A percentile compares a stretch with the other conserved stretches of the same genome.
Conservation (phyloP, 2,888 invertebrate genomes). For the Pollenia angustigena region DNA sequence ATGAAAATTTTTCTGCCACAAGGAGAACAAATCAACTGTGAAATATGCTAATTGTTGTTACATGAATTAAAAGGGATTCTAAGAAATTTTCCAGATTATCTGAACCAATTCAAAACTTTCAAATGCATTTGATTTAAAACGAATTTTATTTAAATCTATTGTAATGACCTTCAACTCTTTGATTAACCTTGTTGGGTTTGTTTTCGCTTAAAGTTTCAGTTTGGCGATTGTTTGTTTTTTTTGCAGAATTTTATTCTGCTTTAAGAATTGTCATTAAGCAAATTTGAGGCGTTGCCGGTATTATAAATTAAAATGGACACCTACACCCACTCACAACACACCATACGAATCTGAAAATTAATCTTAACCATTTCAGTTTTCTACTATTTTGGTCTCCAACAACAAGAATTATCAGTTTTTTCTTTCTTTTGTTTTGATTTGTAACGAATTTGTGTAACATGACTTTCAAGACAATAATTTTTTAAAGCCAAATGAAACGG, state of each 20-base stretch:
- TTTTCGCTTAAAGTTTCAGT: neutral
- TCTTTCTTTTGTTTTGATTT: conserved; percentile 48
- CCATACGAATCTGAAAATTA: conserved; percentile 35
- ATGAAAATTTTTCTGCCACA: conserved; percentile 6
- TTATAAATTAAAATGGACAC: conserved; percentile 58
- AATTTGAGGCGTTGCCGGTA: conserved; percentile 63
- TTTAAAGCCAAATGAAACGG: conserved; percentile 24
- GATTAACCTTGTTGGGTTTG: conserved; percentile 58
- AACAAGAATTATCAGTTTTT: conserved; percentile 3
- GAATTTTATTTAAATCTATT: neutral
- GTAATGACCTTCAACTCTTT: conserved; percentile 67
- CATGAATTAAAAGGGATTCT: neutral
- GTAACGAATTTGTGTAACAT: conserved; percentile 69
- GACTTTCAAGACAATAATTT: conserved; percentile 60
- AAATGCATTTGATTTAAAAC: conserved; percentile 2
- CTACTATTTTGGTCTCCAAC: neutral
- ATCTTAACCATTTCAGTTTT: conserved; percentile 42
- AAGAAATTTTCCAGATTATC: conserved; percentile 10
- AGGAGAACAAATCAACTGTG: conserved; percentile 18
- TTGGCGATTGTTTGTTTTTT: conserved; percentile 10
- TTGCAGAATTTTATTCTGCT: neutral
- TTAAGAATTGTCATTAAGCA: conserved; percentile 41
- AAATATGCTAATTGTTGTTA: conserved; percentile 65
- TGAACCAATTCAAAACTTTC: conserved; percentile 20
- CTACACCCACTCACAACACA: conserved; percentile 47